Evolutionary conservation across 92 coral and sea anemone species (phyloP).

Genomic region (Palythoa caribaeorum): DNA sequence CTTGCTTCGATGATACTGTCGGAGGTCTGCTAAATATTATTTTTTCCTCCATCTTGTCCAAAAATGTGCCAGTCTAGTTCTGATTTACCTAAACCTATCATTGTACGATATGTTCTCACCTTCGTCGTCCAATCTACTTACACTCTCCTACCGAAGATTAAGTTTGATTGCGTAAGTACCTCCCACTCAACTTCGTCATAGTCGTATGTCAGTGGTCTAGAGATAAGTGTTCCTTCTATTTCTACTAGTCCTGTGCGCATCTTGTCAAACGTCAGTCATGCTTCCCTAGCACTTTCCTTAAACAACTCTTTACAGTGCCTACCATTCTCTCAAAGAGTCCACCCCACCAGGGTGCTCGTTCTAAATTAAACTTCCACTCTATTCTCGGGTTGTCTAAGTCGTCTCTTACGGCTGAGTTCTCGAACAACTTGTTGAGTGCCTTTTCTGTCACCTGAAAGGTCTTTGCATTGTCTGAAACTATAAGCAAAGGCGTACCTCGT

Average conservation of each 20-base stretch:
- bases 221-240: constrained; percentile 62
- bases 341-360: no score
- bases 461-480: no score
- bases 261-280: no score
- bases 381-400: no score
- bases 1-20: neutral
- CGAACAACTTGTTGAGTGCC: no score
- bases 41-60: constrained; percentile 35
- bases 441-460: no score
- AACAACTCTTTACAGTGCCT: no score
- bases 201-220: constrained; percentile 61
- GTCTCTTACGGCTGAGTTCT: no score
- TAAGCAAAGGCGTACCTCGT: no score
- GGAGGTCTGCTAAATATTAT: neutral
- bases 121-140: neutral
- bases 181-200: constrained; percentile 49
- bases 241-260: constrained; percentile 26
- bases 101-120: neutral
- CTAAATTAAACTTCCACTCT: no score
- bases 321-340: neutral
- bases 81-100: constrained; percentile 48
- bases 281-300: no score
- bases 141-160: constrained; percentile 48
- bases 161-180: constrained; percentile 66
- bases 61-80: neutral